Percentiles rank a stretch among this genome's conserved stretches.
These are phyloP conservation scores for Clarias magur DNA, from an alignment of 2,113 vertebrate genomes.

Conservation along the genomic window DNA sequence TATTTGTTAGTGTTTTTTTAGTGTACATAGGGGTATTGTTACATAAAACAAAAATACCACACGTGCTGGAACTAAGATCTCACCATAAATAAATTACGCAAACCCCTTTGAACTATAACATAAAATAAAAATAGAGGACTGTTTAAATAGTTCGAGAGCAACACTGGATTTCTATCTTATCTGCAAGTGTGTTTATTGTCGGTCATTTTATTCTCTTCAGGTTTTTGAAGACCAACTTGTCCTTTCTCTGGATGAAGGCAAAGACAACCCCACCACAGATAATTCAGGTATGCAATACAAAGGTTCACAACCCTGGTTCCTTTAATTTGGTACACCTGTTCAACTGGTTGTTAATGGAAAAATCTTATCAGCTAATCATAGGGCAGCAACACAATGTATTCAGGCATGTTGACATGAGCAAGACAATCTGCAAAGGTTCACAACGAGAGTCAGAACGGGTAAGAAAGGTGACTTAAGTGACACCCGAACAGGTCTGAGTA, in stretches of 20 bases:
- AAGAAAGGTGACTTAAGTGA: too few species aligned
- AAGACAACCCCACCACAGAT: slow-evolving; percentile 29
- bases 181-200: slow-evolving; percentile 1
- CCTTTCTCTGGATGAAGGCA: slow-evolving; percentile 50
- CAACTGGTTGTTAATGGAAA: too few species aligned
- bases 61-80: neutral
- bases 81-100: neutral
- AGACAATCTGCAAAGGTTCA: too few species aligned
- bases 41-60: neutral
- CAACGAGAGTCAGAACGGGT: too few species aligned
- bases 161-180: too few species aligned
- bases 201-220: slow-evolving; percentile 36
- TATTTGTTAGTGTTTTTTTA: neutral
- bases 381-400: too few species aligned
- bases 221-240: slow-evolving; percentile 61
- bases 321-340: too few species aligned
- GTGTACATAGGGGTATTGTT: neutral
- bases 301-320: neutral
- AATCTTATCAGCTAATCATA: too few species aligned
- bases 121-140: neutral
- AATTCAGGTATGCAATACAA: slow-evolving; percentile 38
- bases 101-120: neutral
- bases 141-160: neutral
- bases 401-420: too few species aligned
- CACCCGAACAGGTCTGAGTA: too few species aligned